These are phyloP conservation scores for Pammene aurita DNA, from an alignment of 2,888 invertebrate species.

Conservation along the genomic window DNA sequence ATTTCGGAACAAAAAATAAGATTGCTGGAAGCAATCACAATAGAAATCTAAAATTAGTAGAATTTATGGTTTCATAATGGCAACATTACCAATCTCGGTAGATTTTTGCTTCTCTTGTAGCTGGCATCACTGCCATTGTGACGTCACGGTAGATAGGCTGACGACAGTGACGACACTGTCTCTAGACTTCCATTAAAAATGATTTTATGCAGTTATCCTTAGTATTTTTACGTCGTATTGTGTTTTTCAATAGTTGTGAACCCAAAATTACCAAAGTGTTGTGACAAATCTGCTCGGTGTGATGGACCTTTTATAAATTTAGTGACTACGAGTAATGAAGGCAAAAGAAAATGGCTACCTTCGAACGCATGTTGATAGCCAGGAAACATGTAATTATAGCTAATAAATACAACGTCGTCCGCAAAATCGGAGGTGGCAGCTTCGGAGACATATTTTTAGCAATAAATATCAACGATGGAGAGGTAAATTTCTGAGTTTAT, in stretches of 20 bases:
- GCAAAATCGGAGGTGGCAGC: constrained; percentile 99
- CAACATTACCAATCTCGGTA: constrained; percentile 43
- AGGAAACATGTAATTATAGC: constrained; percentile 84
- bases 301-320: constrained; percentile 70
- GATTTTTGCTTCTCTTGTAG: constrained; percentile 41
- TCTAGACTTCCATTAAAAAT: constrained; percentile 70
- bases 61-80: constrained; percentile 43
- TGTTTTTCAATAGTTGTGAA: constrained; percentile 62
- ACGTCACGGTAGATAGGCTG: constrained; percentile 77
- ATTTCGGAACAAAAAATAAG: too few species aligned
- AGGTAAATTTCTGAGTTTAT: constrained; percentile 82
- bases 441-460: constrained; percentile 99
- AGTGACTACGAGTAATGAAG: constrained; percentile 76
- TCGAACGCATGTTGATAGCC: constrained; percentile 76
- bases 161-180: constrained; percentile 76
- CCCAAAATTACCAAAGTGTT: constrained; percentile 66
- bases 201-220: constrained; percentile 67
- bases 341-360: constrained; percentile 80
- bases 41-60: constrained; percentile 7
- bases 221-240: constrained; percentile 67
- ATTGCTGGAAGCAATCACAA: too few species aligned
- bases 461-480: constrained; percentile 94
- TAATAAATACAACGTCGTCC: constrained; percentile 96
- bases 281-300: constrained; percentile 68
- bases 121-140: constrained; percentile 76